Base-by-base conservation (phyloP, 2,797 vertebrate genomes). In the Amphiprion clarkii region DNA sequence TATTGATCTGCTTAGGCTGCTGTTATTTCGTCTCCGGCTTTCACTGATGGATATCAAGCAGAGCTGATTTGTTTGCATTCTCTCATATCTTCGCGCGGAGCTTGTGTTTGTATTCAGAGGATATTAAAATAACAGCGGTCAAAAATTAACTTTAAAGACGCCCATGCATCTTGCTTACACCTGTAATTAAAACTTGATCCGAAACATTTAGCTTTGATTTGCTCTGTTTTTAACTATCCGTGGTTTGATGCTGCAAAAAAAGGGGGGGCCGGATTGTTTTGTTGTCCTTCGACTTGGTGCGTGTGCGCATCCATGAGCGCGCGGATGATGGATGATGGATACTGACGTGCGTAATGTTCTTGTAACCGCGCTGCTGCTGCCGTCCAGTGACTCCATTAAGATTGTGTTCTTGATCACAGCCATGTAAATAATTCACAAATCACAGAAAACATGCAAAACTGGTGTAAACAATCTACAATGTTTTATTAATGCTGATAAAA, bases 401-500 rank as follows among this genome's bases (percentile, higher is more conserved):
- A 69, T 10, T 66, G 21, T 58, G 66, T 55, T 78, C 46, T 66
- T 67, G 56, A 82, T 79, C 71, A 66, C 70, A 74, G 68, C 67
- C 70, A 2, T 72, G 74, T 93, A 75, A 94, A 93, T 93, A 84
- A 93, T 94, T 92, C 36, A 92, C 71, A 88, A 83, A 88, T 68
- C 72, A 79, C 59, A 77, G 74, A 80, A 84, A 87, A 84, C 79
- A 74, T 64, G 76, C 69, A 79, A 84, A 87, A 82, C 52, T 65
- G 59, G 40, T 87, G 88, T 81, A 90, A 94, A 92, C 90, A 91
- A 76, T 79, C 64, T 61, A 44, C 61, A 31, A 88, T 94, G 73
- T 87, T 91, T 94, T 93, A 93, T 94, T 94, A 82, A 93, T 86
- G 83, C 55, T 29, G 85, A 71, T 93, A 93, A 94, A 94, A 93